Conservation (phyloP, 2,888 invertebrate genomes). For the Pilophorus perplexus region DNA sequence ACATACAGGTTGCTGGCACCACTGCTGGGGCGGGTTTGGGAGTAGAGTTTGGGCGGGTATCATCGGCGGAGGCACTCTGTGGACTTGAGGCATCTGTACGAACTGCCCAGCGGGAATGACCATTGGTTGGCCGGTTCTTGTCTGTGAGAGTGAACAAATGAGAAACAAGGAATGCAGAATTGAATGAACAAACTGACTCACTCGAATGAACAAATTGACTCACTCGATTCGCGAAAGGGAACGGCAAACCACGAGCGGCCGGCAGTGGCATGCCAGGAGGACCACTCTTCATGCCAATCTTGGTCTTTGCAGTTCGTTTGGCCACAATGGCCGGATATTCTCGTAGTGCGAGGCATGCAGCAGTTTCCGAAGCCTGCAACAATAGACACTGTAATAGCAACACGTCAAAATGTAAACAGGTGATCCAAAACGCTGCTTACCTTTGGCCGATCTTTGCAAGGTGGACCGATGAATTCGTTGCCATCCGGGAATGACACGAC, state of each 20-base stretch:
- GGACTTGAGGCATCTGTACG: no score
- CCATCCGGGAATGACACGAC: slow-evolving; percentile 8
- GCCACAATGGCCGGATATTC: slow-evolving; percentile 2
- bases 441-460: neutral
- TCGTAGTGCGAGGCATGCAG: slow-evolving; percentile 3
- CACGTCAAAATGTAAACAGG: neutral
- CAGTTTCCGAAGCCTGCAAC: slow-evolving; percentile 16
- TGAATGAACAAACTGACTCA: no score
- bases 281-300: slow-evolving; percentile 1
- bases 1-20: slow-evolving; percentile 27
- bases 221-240: no score
- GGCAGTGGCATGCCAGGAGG: slow-evolving; percentile 14
- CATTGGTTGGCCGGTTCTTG: no score
- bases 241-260: neutral
- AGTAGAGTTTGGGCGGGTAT: neutral
- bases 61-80: neutral
- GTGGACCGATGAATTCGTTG: slow-evolving; percentile 7
- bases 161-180: no score
- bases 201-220: no score
- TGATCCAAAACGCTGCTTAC: neutral
- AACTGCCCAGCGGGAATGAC: no score
- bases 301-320: neutral
- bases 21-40: slow-evolving; percentile 20
- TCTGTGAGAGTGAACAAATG: no score
- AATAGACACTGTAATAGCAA: neutral